Evolutionary conservation across 2,113 vertebrate genomes (phyloP).

Genomic region (Pangasianodon hypophthalmus): DNA sequence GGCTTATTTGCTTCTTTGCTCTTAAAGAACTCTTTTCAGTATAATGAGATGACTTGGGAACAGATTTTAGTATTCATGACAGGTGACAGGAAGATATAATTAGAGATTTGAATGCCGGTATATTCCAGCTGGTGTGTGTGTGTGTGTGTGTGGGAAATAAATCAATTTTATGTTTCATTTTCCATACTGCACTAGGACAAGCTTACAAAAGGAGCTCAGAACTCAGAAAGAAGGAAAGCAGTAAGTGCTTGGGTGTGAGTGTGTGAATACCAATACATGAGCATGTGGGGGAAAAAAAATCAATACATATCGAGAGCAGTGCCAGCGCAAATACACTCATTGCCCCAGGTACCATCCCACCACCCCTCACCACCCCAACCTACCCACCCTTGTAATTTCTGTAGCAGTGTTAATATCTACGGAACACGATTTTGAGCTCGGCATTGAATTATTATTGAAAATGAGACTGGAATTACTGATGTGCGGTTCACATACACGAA

Average conservation of each 20-base stretch:
- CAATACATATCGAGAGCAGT: neutral
- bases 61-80: slow-evolving; percentile 24
- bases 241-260: neutral
- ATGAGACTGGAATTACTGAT: neutral
- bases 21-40: slow-evolving; percentile 15
- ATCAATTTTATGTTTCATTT: slow-evolving; percentile 41
- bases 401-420: neutral
- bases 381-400: neutral
- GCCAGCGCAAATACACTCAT: neutral
- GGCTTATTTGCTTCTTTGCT: slow-evolving; percentile 14
- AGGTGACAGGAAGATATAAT: slow-evolving; percentile 38
- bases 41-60: slow-evolving; percentile 11
- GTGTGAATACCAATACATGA: slow-evolving; percentile 18
- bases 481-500: neutral
- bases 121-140: slow-evolving; percentile 10
- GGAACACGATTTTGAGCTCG: neutral
- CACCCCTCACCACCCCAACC: neutral
- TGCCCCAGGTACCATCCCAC: neutral
- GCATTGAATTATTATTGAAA: neutral
- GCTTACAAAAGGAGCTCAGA: slow-evolving; percentile 41
- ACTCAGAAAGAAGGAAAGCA: neutral
- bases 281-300: neutral
- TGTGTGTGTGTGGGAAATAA: slow-evolving; percentile 19
- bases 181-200: slow-evolving; percentile 49
- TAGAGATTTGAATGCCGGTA: slow-evolving; percentile 23